A percentile compares a stretch with the other conserved stretches of the same genome.
Conservation (phyloP, 2,888 invertebrate genomes). For the Drosophila ustulata region DNA sequence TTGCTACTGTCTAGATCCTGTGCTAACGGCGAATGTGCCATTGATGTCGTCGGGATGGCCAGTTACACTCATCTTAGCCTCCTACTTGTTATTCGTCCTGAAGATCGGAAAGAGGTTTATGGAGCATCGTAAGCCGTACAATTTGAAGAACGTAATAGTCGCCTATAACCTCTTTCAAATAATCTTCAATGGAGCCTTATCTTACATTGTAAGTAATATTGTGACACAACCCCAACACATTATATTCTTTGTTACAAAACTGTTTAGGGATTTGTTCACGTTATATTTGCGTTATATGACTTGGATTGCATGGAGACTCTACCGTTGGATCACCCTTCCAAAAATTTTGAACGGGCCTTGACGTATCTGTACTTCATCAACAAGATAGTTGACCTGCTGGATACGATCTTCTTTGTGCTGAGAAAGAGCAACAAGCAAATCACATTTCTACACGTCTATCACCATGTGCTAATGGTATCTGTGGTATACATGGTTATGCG, state of each 20-base stretch:
- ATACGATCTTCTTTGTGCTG: constrained; percentile 62
- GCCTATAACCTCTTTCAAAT: constrained; percentile 95
- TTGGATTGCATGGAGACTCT: constrained; percentile 41
- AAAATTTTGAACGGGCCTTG: constrained; percentile 33
- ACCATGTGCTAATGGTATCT: constrained; percentile 51
- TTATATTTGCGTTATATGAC: constrained; percentile 31
- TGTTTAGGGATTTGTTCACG: constrained; percentile 9
- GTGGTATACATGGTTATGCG: constrained; percentile 13
- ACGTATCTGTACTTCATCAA: constrained; percentile 36
- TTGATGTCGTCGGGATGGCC: no score
- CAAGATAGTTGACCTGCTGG: constrained; percentile 57
- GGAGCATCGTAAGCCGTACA: constrained; percentile 89
- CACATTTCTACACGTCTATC: constrained; percentile 60
- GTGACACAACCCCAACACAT: no score
- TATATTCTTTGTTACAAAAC: no score
- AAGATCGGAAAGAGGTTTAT: constrained; percentile 91
- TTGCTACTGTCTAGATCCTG: no score
- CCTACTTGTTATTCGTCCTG: constrained; percentile 90
- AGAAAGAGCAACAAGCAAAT: constrained; percentile 65
- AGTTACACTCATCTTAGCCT: no score
- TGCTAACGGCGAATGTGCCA: no score
- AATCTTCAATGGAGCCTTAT: no score
- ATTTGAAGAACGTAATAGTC: constrained; percentile 89
- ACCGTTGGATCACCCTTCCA: constrained; percentile 28
- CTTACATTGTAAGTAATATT: background rate